These are phyloP conservation scores for Bergia sp. DNA, from an alignment of 92 coral and sea anemone genomes.

Conservation along the genomic window DNA sequence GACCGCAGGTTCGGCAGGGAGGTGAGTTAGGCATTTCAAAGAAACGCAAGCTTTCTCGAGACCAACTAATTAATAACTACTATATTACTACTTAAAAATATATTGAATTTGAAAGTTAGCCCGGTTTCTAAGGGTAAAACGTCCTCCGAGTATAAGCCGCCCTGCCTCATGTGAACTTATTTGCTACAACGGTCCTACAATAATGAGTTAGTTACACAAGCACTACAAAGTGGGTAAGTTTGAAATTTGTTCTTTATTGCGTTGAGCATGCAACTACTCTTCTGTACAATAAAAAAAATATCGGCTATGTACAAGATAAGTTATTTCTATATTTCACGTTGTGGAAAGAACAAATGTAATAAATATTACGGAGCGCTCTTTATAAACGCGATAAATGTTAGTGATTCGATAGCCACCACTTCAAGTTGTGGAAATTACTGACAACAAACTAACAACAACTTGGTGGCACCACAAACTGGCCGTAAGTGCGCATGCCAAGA, in stretches of 20 bases:
- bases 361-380: not conserved
- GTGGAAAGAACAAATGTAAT: not conserved
- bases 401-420: not conserved
- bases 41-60: not conserved
- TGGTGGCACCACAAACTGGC: no score
- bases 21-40: no score
- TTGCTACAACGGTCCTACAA: not conserved
- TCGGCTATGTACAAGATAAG: conserved; percentile 5
- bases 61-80: not conserved
- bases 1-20: no score
- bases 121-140: no score
- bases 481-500: no score
- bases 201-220: not conserved
- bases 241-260: not conserved
- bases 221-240: not conserved
- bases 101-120: no score
- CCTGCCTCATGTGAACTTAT: no score
- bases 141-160: no score
- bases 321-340: not conserved
- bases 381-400: no score
- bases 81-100: no score
- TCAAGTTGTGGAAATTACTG: no score
- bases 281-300: conserved; percentile 34
- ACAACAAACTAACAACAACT: not conserved
- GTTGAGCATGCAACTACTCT: not conserved